Conservation (phyloP, 2,888 invertebrate species). For the Salpingus planirostris region DNA sequence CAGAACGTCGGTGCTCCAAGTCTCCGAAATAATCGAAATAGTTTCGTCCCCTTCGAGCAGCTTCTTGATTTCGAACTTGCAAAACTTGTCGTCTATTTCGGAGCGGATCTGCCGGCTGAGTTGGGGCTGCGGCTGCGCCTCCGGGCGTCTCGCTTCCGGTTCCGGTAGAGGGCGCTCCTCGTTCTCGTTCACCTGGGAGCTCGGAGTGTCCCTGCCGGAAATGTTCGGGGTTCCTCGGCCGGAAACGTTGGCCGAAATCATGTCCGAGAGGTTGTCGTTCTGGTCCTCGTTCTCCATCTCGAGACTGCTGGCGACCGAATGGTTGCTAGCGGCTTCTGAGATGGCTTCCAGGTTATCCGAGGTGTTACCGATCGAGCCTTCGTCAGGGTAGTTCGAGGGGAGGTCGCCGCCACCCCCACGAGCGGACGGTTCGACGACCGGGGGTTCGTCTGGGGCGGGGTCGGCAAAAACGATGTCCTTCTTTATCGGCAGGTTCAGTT, state of each 20-base stretch:
- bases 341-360: constrained; percentile 92
- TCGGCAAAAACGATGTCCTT: constrained; percentile 20
- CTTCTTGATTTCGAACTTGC: constrained; percentile 93
- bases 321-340: constrained; percentile 92
- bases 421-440: background rate
- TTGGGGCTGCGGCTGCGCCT: constrained; percentile 43
- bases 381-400: constrained; percentile 73
- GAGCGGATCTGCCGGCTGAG: constrained; percentile 74
- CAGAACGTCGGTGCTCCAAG: constrained; percentile 97
- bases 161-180: constrained; percentile 34
- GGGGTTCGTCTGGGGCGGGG: constrained; percentile 3
- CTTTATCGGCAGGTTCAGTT: constrained; percentile 38
- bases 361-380: constrained; percentile 84
- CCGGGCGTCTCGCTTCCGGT: constrained; percentile 27
- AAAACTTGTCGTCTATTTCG: constrained; percentile 97
- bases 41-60: constrained; percentile 79
- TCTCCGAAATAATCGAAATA: constrained; percentile 93
- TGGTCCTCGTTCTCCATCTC: constrained; percentile 82
- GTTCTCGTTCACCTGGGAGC: constrained; percentile 74
- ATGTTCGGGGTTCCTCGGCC: constrained; percentile 92
- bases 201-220: constrained; percentile 92
- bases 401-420: constrained; percentile 18
- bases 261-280: constrained; percentile 91
- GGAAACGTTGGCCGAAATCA: constrained; percentile 94
- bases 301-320: constrained; percentile 84